Conservation (phyloP, 2,888 invertebrate genomes). For the Parnassius mnemosyne region DNA sequence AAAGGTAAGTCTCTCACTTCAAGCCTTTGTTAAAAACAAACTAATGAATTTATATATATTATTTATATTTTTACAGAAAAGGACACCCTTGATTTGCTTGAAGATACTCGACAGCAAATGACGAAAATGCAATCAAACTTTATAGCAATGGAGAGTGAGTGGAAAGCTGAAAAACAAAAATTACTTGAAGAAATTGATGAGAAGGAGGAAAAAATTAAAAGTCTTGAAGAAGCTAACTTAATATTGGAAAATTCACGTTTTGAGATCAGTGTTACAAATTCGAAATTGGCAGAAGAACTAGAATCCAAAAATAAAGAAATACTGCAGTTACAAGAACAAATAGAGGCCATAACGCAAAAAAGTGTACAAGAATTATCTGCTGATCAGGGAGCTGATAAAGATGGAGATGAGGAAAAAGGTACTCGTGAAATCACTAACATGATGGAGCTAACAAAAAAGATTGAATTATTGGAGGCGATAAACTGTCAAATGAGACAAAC, state of each 20-base stretch:
- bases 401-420: constrained; percentile 81
- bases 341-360: constrained; percentile 43
- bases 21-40: neutral
- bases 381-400: constrained; percentile 44
- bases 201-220: constrained; percentile 77
- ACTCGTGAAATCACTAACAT: constrained; percentile 70
- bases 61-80: constrained; percentile 70
- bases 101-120: constrained; percentile 91
- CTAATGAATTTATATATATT: constrained; percentile 11
- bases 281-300: constrained; percentile 77
- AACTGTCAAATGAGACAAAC: constrained; percentile 77
- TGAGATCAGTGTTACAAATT: constrained; percentile 76
- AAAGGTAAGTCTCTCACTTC: constrained; percentile 62
- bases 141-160: constrained; percentile 84
- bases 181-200: constrained; percentile 77
- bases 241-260: constrained; percentile 72
- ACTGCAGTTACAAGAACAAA: constrained; percentile 54
- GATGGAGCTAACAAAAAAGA: constrained; percentile 68
- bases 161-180: constrained; percentile 84
- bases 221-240: constrained; percentile 79
- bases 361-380: constrained; percentile 22
- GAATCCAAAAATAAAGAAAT: constrained; percentile 73
- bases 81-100: constrained; percentile 85
- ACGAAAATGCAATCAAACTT: constrained; percentile 90
- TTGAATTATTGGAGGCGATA: constrained; percentile 75